These are phyloP conservation scores for Oreohelix idahoensis DNA, from an alignment of 1,140 invertebrate genomes.

Conservation along the genomic window DNA sequence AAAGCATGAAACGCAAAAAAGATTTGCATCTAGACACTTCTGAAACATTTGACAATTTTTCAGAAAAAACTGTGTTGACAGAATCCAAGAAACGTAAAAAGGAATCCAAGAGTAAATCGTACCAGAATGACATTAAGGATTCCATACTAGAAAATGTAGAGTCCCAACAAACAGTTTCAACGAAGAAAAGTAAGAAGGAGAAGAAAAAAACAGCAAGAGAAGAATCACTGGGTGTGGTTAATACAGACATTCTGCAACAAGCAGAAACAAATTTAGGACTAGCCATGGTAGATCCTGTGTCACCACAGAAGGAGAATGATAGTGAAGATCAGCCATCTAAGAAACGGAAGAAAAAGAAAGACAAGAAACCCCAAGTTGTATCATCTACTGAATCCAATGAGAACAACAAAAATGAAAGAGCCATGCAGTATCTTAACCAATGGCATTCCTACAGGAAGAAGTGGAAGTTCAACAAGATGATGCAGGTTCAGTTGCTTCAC, in stretches of 20 bases:
- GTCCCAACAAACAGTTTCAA: not conserved
- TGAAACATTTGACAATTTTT: not conserved
- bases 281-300: not conserved
- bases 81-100: constrained; percentile 1
- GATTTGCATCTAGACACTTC: not conserved
- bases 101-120: not conserved
- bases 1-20: not conserved
- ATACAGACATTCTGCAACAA: not conserved
- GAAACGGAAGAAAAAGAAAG: not conserved
- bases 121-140: not conserved
- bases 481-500: not conserved
- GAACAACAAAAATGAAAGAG: not conserved
- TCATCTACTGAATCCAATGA: not conserved
- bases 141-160: not conserved
- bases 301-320: not conserved
- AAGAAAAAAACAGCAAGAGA: not conserved
- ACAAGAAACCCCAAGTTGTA: not conserved
- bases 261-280: not conserved
- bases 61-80: not conserved
- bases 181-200: not conserved
- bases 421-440: not conserved
- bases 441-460: not conserved
- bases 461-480: not conserved
- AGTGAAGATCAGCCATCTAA: not conserved
- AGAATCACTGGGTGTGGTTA: not conserved